Base-by-base conservation (phyloP, 1,140 invertebrate species). In the Coelopa frigida region DNA sequence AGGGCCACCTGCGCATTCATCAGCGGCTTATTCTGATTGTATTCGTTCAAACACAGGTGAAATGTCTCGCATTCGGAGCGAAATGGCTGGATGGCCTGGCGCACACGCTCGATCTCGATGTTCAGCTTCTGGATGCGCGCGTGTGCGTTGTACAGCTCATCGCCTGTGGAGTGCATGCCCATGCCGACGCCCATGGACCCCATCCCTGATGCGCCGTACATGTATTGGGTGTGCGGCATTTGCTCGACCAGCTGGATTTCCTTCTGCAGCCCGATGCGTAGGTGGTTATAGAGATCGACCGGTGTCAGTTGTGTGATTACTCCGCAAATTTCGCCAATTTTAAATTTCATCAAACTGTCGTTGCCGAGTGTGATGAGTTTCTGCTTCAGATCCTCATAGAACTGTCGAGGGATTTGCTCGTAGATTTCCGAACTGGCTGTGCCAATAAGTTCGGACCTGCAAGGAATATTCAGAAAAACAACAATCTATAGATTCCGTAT, bases 331-430 rank as follows among this genome's bases (percentile, higher is more conserved):
- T 63, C 63, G 12, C 57, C 55, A 42, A 67, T 46, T 15, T 64
- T 60, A 46, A 58, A 63, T 43, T 66, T 66, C 1, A 63, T 46
- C 0, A 52, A 50, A 48, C 55, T 55, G 53, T 67, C 60, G 42
- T 43, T 59, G 50, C 55, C 53, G 4, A 61, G 56, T 4, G 57
- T 53, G 7, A 67, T 36, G 3, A 66, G 53, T 46, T 67, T 66
- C 24, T 59, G 55, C 40, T 67, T 57, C 21, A 67, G 49, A 49
- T 64, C 63, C 39, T 61, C 63, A 54, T 56, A 59, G 44, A 67
- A 67, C 39, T 59, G 51, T 22, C 42, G 49, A 5, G 60, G 58
- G 21, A 58, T 48, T n/a, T 51, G 58, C 37, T 67, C 60, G 26
- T 56, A 48, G 23, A 57, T 50, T 39, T 63, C 57, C 14, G 14